Base-by-base conservation (phyloP, 2,797 vertebrate genomes). In the Gobio occitaniae region DNA sequence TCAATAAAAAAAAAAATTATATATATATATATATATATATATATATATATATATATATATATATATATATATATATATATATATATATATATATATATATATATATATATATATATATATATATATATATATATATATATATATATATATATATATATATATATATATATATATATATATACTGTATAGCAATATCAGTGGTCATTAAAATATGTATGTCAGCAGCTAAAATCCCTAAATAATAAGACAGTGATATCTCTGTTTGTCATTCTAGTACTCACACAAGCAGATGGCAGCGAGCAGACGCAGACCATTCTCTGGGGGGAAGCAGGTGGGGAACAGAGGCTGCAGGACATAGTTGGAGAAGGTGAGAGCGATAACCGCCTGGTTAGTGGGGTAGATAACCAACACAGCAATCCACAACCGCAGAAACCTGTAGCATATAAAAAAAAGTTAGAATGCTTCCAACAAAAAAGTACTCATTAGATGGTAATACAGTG, bases 361-460 rank as follows among this genome's bases (percentile, higher is more conserved):
- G 88, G 97, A 96, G 91, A 98, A 98, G 10, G 97, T 98, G 86
- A 98, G 94, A 0, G 97, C 97, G n/a, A 98, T 97, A 85, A 98
- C 97, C 0, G 97, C 97, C 92, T 98, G 97, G 92, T 98, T 98
- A 86, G 97, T 98, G 4, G 97, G 97, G 90, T 98, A 98, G 92
- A 98, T 97, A 76, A 98, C 97, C 90, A 98, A 92, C 90, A 98
- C 95, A 0, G 97, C 97, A 16, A 98, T 97, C 97, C 97, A 98
- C 44, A 98, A 92, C 52, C 97, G 94, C 88, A 98, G 92, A 92
- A 98, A 98, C 90, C 97, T 98, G 89, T 48, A 72, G 56, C 21
- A 84, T 54, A 81, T 63, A 68, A 56, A 17, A 25, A 36, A 19
- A n/a, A 19, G n/a, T 25, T 80, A 52, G 19, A 66, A 66, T 15